Evolutionary conservation across 2,797 vertebrate species (phyloP), one percentile per base, ranked within the genome.

Genomic region (Sebastes variabilis): DNA sequence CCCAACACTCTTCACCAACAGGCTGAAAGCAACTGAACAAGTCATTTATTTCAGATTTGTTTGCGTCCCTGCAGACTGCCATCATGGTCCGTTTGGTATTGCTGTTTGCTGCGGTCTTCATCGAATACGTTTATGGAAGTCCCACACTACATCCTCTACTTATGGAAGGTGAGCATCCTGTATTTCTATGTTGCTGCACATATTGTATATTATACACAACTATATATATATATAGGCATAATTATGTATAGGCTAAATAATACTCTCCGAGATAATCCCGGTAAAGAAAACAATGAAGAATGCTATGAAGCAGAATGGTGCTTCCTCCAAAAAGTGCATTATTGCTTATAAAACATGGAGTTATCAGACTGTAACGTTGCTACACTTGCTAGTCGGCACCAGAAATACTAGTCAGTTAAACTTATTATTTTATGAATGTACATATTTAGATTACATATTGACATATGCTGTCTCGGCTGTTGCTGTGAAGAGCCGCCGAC

Each of bases 91-190:
- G 5, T 55, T 49, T 83, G 24, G 20, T 54, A 1, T 3, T 91
- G 52, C 36, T 88, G 55, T 29, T 84, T 11, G 42, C 70, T 59
- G n/a, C 70, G 8, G 13, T 83, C 74, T 2, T 75, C 49, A 18
- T 75, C 1, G 18, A 38, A 8, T 36, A 46, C 0, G 87, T 77
- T 46, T 9, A 27, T 46, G 91, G 90, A 77, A 18, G 4, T 56
- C 77, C 77, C 46, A 3, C 34, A 0, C 68, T 91, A 2, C 81
- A 83, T 68, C 67, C 90, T 66, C 80, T 91, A 27, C 87, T 84
- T 7, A 25, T 82, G 18, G 82, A 88, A 92, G 93, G 95, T 95
- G 84, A 93, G 89, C 36, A 2, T 67, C 9, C 12, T 56, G 60
- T 22, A 9, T 13, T 3, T 46, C 36, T 32, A 10, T 54, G 16